phyloP scores from a whole-genome alignment of 2,113 vertebrate genomes.

The Myiozetetes cayanensis region DNA sequence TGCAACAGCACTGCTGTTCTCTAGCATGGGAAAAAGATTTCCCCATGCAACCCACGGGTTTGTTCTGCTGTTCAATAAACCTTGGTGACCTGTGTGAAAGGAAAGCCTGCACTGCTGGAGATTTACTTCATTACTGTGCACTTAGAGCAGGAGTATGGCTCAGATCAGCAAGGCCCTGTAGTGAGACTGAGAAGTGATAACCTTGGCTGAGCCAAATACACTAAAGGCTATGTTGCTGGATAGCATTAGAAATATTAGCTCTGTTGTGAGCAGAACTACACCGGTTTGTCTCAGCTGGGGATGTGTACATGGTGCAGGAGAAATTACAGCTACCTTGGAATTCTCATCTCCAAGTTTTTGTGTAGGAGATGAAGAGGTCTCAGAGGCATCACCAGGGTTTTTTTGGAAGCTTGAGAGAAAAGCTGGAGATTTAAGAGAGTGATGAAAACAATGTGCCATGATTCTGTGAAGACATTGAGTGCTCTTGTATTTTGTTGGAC shows the following conservation, averaged over 20 bases:
- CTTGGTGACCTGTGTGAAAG: background rate
- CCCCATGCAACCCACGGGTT: fast-evolving
- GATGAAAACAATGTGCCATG: background rate
- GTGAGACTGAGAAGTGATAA: background rate
- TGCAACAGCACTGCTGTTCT: background rate
- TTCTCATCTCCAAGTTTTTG: background rate
- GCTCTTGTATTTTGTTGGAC: background rate
- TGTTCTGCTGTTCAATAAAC: background rate
- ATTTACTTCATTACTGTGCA: background rate
- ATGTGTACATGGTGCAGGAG: background rate
- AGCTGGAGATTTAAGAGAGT: background rate
- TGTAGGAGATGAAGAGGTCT: background rate
- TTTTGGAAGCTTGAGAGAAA: background rate
- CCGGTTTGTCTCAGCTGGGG: background rate
- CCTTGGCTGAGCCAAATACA: background rate
- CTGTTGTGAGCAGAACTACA: background rate
- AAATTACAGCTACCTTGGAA: background rate
- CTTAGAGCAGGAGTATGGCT: background rate
- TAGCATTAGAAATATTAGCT: background rate
- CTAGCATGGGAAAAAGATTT: background rate
- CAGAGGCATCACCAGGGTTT: background rate
- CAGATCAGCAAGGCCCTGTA: background rate
- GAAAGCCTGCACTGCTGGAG: background rate
- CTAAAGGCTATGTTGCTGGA: background rate
- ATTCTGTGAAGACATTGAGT: background rate